Percentiles rank a stretch among this genome's conserved stretches.
Conservation (phyloP, 2,888 invertebrate species). For the Bimastos eiseni region DNA sequence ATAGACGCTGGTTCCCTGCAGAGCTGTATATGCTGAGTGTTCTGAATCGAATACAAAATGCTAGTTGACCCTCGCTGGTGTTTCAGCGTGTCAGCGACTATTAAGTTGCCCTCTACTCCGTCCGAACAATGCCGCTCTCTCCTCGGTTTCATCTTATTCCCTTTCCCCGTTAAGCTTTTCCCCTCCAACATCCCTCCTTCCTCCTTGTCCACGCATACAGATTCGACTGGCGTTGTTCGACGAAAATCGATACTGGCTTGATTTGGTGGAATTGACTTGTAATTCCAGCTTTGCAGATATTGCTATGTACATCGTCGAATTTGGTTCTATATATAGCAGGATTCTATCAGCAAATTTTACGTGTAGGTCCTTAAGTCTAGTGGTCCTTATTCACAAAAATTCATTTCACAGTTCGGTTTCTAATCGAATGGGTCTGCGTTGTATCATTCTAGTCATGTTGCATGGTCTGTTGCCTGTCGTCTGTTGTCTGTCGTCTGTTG, state of each 20-base stretch:
- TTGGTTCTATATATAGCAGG: not conserved
- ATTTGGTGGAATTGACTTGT: not conserved
- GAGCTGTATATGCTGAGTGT: not conserved
- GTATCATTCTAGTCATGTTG: not conserved
- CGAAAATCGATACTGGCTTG: not conserved
- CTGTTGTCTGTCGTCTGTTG: too few species aligned
- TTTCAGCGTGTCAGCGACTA: not conserved
- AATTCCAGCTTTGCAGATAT: not conserved
- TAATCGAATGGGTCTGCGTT: not conserved
- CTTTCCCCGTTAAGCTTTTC: not conserved
- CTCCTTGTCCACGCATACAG: not conserved
- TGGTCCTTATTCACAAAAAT: not conserved
- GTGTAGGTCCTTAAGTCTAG: not conserved
- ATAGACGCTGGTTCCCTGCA: not conserved
- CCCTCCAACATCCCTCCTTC: not conserved
- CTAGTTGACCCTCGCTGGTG: not conserved
- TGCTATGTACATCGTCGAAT: not conserved
- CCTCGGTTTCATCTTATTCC: not conserved
- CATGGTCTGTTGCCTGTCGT: not conserved
- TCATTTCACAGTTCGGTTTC: not conserved
- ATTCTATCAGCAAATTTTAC: not conserved
- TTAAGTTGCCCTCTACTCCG: not conserved
- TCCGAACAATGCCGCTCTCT: not conserved
- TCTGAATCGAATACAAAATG: not conserved
- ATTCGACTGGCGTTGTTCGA: not conserved